Conservation (phyloP, 2,888 invertebrate species). For the Hoplodrina ambigua region DNA sequence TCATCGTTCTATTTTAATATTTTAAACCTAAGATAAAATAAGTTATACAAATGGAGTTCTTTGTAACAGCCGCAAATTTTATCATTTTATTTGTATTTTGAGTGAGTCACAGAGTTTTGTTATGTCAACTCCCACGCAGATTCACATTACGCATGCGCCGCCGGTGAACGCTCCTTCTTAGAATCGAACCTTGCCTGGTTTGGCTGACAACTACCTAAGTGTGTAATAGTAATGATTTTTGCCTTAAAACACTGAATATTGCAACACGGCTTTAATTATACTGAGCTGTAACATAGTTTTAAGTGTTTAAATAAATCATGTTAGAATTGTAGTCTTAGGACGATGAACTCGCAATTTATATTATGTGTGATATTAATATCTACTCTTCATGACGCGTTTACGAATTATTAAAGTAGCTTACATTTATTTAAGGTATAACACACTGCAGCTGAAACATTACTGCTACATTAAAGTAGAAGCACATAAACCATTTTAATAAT, state of each 20-base stretch:
- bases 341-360: conserved; percentile 33
- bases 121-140: conserved; percentile 72
- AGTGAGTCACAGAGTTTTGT: conserved; percentile 59
- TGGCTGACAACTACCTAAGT: conserved; percentile 24
- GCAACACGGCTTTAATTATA: not conserved
- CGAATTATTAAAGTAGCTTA: not conserved
- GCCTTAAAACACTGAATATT: not conserved
- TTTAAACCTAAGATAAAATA: conserved; percentile 2
- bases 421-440: too few relatives aligned
- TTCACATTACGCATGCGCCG: conserved; percentile 68
- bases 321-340: conserved; percentile 10
- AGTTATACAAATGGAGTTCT: conserved; percentile 8
- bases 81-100: conserved; percentile 41
- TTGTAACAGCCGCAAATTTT: conserved; percentile 16
- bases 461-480: not conserved
- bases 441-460: not conserved
- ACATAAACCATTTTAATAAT: not conserved
- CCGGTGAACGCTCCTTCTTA: conserved; percentile 65
- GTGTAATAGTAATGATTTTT: not conserved
- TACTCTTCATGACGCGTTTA: not conserved
- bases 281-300: not conserved
- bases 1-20: conserved; percentile 30
- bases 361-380: conserved; percentile 6
- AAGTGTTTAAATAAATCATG: not conserved
- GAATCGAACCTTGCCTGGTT: conserved; percentile 62